Base-by-base conservation (phyloP, 2,888 invertebrate genomes). In the Zygothrica quintamaculata region DNA sequence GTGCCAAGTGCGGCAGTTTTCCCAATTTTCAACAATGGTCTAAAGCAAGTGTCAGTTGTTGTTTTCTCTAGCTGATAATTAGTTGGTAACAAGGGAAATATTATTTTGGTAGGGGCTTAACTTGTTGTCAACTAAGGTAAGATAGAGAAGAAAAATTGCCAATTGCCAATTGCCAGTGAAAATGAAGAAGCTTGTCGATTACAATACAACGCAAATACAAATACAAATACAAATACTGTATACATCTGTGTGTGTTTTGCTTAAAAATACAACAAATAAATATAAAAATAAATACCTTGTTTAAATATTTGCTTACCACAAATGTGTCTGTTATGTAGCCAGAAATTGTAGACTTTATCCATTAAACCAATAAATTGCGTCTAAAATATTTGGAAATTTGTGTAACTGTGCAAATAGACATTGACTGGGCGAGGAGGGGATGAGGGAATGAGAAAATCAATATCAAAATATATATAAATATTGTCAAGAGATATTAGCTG, bases 231-330 rank as follows among this genome's bases (percentile, higher is more conserved):
- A 5, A 22, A 5, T 22, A 22, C 5, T 22, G 2, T 44, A 22
- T 53, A 46, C 53, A 72, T 57, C 39, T 53, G 57, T 57, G 57
- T 43, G 22, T 72, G 39, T 25, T 22, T 22, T 2, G 18, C n/a
- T n/a, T 22, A 22, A 22, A 3, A 22, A 22, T 5, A 22, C 18
- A 2, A 22, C 52, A 51, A 60, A 60, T 40, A 72, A 58, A 72
- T 48, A 66, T 36, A 22, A 42, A 36, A 29, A 11, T 36, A 43
- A 74, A 69, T 74, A 55, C 25, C 57, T 37, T 33, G 18, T 36
- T 39, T 65, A 60, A 85, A 85, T 82, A 82, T 78, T 78, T 84
- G 80, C 26, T 25, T 37, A 26, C 43, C 53, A 34, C 31, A 52
- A 52, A 50, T 56, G 51, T 74, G 33, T 34, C 25, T 31, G 33